Percentiles rank a stretch among this genome's conserved stretches.
phyloP scores from a whole-genome alignment of 2,797 vertebrate genomes.

The Muscicapa comitata region DNA sequence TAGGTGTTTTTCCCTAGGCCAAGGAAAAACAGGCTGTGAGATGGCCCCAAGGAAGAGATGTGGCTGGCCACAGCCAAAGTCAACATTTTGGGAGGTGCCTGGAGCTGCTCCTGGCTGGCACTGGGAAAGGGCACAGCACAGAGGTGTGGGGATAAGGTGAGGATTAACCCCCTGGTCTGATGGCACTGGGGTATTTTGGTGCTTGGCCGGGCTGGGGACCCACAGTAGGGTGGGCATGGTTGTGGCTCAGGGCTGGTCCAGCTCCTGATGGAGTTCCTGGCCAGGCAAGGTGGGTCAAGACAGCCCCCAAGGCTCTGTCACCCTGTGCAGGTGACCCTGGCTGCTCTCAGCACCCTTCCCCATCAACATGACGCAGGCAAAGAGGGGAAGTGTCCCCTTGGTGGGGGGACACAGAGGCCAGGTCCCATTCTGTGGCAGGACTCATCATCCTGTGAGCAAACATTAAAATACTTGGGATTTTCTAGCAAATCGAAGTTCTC shows the following conservation, averaged over 20 bases:
- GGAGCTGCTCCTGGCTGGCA: not conserved
- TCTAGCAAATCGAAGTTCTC: not conserved
- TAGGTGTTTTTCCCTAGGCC: not conserved
- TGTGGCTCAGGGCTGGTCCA: not conserved
- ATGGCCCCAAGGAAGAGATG: not conserved
- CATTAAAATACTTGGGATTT: conserved; percentile 44
- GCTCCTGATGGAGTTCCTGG: not conserved
- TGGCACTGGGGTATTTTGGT: not conserved
- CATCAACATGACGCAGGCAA: accelerated
- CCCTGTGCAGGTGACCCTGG: not conserved
- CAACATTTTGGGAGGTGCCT: not conserved
- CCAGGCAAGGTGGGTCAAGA: not conserved
- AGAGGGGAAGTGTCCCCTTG: not conserved
- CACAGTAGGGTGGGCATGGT: accelerated
- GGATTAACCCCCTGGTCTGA: not conserved
- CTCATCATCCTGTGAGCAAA: not conserved
- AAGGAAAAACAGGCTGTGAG: not conserved
- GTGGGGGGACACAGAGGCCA: not conserved
- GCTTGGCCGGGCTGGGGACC: not conserved
- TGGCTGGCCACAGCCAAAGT: not conserved
- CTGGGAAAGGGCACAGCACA: not conserved
- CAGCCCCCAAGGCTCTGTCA: accelerated
- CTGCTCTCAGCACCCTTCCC: not conserved
- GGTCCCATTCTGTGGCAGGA: accelerated
- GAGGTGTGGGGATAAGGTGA: not conserved